Evolutionary conservation across 2,888 invertebrate genomes (phyloP), one percentile per base, ranked within the genome.

Genomic region (Nemurella pictetii): DNA sequence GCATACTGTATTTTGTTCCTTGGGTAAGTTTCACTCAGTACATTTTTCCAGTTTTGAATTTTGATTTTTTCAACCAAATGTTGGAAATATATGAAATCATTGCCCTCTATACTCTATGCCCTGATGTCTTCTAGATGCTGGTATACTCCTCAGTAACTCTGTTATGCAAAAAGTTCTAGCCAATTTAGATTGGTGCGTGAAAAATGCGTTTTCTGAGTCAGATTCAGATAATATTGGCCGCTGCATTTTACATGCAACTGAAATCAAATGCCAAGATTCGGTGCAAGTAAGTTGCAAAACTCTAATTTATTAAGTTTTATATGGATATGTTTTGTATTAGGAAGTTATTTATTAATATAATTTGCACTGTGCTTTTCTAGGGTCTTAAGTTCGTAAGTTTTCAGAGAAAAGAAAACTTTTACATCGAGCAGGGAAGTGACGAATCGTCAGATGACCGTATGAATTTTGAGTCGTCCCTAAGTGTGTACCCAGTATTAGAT

Each of bases 221-320:
- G 95, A 96, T 89, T 96, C 96, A 89, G 94, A 96, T 89, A 97
- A 97, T 91, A 92, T 98, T 86, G 98, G 97, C n/a, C 93, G 96
- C 87, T 98, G 98, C 90, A 93, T 96, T 87, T 90, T 94, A 86
- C 95, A 96, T 90, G 94, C 95, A 32, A 92, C 94, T 15, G 93
- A 93, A 85, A 89, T 92, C 83, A 90, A 93, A 7, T 96, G 96
- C 89, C 89, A 91, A 72, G 89, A 92, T 73, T 87, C 88, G 74
- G 89, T 93, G 82, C 95, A 95, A 90, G 94, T 91, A 87, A 87
- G 87, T 87, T 55, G 85, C 86, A 73, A 90, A 89, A 84, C 80
- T 84, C 0, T 87, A 32, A 20, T 28, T 87, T 82, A n/a, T n/a
- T n/a, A 85, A 73, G 26, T 83, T 84, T 80, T 20, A 75, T 30